A percentile compares a stretch with the other conserved stretches of the same genome.
phyloP scores from a whole-genome alignment of 2,888 invertebrate genomes.

The Zaprionus obscuricornis region DNA sequence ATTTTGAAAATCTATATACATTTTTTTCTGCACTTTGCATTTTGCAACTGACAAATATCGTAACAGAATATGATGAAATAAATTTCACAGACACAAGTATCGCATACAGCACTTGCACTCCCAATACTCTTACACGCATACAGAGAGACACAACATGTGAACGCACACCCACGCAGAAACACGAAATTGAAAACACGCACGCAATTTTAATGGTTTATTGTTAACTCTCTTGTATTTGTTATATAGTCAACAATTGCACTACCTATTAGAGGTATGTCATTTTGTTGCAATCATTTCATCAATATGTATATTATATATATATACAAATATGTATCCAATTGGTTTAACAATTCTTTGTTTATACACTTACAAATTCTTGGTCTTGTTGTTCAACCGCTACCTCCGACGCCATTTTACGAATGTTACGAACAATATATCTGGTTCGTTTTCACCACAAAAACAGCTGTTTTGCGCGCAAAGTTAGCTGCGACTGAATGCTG shows the following conservation, averaged over 20 bases:
- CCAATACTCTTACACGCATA: neutral
- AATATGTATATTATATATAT: too few species aligned
- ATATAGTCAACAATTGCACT: slow-evolving; percentile 7
- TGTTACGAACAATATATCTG: slow-evolving; percentile 48
- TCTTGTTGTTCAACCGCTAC: slow-evolving; percentile 64
- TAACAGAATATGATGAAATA: slow-evolving; percentile 43
- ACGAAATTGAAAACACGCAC: slow-evolving; percentile 56
- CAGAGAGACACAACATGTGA: slow-evolving; percentile 15
- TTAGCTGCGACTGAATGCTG: slow-evolving; percentile 38
- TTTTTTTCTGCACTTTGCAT: too few species aligned
- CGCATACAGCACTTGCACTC: slow-evolving; percentile 12
- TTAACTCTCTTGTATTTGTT: slow-evolving; percentile 22
- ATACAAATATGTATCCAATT: slow-evolving; percentile 37
- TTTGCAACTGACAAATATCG: slow-evolving; percentile 35
- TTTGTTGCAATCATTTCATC: slow-evolving; percentile 27
- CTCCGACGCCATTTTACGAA: slow-evolving; percentile 65
- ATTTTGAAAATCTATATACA: slow-evolving; percentile 7
- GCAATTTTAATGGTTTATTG: slow-evolving; percentile 35
- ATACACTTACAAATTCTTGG: slow-evolving; percentile 60
- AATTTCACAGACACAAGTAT: slow-evolving; percentile 33
- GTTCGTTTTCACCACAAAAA: slow-evolving; percentile 51
- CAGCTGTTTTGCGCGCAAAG: slow-evolving; percentile 46
- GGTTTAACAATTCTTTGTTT: slow-evolving; percentile 46
- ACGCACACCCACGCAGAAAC: slow-evolving; percentile 24
- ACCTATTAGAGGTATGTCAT: slow-evolving; percentile 32